phyloP scores from a whole-genome alignment of 1,140 invertebrate genomes.

The Lordiphosa collinella region DNA sequence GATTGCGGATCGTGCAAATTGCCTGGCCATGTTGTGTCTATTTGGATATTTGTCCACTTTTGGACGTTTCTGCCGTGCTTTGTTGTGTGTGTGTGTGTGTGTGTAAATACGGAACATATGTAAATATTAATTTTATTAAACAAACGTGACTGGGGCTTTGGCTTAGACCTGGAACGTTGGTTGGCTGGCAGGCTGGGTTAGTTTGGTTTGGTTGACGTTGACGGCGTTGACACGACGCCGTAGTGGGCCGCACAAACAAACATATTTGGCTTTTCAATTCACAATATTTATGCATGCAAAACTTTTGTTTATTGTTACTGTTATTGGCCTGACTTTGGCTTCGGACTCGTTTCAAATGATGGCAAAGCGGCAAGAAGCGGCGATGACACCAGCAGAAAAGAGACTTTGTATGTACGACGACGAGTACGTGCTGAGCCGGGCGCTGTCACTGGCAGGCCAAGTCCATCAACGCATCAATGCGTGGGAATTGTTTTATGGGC shows the following conservation, averaged over 20 bases:
- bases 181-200: conserved; percentile 1
- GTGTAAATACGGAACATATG: conserved; percentile 73
- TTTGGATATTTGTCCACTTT: conserved; percentile 69
- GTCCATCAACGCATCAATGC: conserved; percentile 54
- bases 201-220: conserved; percentile 17
- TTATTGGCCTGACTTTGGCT: conserved; percentile 18
- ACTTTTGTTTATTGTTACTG: conserved; percentile 41
- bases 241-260: conserved; percentile 33
- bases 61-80: conserved; percentile 24
- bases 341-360: conserved; percentile 10
- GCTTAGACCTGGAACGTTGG: not conserved
- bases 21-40: conserved; percentile 55
- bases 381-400: conserved; percentile 11
- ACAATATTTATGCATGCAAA: conserved; percentile 52
- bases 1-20: conserved; percentile 64
- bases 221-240: conserved; percentile 50
- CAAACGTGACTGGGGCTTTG: conserved; percentile 62
- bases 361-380: not conserved
- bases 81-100: conserved; percentile 17
- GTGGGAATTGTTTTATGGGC: conserved; percentile 37
- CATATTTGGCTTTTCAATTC: conserved; percentile 56
- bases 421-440: conserved; percentile 16
- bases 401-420: not conserved
- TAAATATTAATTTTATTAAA: conserved; percentile 78
- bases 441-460: conserved; percentile 16